A percentile compares a stretch with the other conserved stretches of the same genome.
These are phyloP conservation scores for Epirrhoe tristata DNA, from an alignment of 2,888 invertebrate genomes.

Conservation along the genomic window DNA sequence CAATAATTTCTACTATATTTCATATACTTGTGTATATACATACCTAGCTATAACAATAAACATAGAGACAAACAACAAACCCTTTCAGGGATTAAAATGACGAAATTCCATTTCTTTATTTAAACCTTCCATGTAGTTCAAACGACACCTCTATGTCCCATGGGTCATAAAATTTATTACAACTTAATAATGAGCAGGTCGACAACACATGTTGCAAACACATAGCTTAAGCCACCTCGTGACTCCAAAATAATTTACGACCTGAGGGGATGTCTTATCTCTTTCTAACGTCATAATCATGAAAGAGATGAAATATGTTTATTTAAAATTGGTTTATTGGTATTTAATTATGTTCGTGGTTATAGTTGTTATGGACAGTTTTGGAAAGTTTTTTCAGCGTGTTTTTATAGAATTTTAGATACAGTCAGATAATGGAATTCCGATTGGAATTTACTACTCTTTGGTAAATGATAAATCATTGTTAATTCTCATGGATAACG, in stretches of 20 bases:
- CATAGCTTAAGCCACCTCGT: slow-evolving; percentile 66
- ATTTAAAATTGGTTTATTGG: slow-evolving; percentile 76
- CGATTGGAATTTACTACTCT: slow-evolving; percentile 21
- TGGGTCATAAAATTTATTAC: slow-evolving; percentile 78
- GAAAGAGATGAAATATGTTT: slow-evolving; percentile 62
- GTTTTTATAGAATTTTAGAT: slow-evolving; percentile 18
- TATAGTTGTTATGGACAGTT: slow-evolving; percentile 47
- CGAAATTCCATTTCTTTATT: neutral
- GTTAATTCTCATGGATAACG: neutral
- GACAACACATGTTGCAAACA: slow-evolving; percentile 75
- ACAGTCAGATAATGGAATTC: slow-evolving; percentile 7
- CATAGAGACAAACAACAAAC: no score
- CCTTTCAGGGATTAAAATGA: neutral
- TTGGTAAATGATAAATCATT: neutral
- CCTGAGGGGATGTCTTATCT: slow-evolving; percentile 43
- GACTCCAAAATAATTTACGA: slow-evolving; percentile 77
- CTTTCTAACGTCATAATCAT: slow-evolving; percentile 45
- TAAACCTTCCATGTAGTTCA: slow-evolving; percentile 32
- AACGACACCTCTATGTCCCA: slow-evolving; percentile 63
- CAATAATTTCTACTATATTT: no score
- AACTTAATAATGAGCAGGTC: slow-evolving; percentile 78
- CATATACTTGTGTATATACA: no score
- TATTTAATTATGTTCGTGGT: slow-evolving; percentile 72
- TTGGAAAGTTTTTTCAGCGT: slow-evolving; percentile 35
- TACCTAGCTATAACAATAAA: neutral